Evolutionary conservation across 2,888 invertebrate species (phyloP).

Genomic region (Leptopterna dolabrata): DNA sequence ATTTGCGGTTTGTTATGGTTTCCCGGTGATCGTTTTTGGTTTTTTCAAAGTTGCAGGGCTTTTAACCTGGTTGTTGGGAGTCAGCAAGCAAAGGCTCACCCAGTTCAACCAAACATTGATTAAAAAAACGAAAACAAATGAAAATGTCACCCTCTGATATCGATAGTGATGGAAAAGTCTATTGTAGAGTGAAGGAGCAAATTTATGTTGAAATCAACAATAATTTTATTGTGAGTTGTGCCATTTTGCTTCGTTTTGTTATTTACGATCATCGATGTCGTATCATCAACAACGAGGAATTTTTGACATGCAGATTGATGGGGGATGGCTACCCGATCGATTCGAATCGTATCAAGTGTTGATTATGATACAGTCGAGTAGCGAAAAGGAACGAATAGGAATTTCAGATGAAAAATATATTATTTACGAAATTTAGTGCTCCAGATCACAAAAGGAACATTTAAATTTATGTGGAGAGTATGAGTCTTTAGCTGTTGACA

Average conservation of each 20-base stretch:
- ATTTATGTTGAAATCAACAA: slow-evolving; percentile 50
- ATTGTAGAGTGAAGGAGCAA: slow-evolving; percentile 3
- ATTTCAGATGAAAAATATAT: neutral
- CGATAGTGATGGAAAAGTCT: neutral
- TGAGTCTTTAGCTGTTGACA: no score
- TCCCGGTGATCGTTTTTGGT: neutral
- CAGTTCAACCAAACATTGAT: slow-evolving; percentile 34
- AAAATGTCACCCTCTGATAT: neutral
- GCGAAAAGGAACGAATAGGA: neutral
- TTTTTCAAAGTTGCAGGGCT: slow-evolving; percentile 43
- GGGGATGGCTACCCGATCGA: neutral
- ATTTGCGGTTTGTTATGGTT: neutral
- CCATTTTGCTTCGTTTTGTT: slow-evolving; percentile 37
- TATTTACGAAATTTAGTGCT: no score
- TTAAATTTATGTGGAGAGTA: no score
- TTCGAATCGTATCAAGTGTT: neutral
- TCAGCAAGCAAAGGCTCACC: slow-evolving; percentile 33
- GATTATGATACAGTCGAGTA: neutral
- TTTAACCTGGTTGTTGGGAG: slow-evolving; percentile 55
- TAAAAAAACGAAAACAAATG: neutral
- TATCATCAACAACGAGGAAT: neutral
- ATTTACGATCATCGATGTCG: neutral
- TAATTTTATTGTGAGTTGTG: neutral
- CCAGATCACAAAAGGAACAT: no score
- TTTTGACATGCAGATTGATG: neutral